Conservation (phyloP, 2,113 vertebrate genomes). For the Sinosuthora webbiana region DNA sequence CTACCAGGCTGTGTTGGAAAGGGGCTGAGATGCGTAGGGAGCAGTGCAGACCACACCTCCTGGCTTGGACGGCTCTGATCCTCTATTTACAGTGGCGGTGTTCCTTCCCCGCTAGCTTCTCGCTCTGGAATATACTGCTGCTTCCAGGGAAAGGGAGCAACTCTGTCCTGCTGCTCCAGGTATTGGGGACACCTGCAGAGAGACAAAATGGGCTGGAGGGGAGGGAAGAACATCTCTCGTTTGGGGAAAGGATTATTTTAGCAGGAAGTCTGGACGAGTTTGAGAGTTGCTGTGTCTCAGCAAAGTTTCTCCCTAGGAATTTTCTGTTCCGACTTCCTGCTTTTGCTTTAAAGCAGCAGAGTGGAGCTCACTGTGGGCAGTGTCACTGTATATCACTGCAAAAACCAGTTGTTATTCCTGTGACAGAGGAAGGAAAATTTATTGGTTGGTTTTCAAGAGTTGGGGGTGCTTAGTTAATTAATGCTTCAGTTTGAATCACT, state of each 20-base stretch:
- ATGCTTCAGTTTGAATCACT: neutral
- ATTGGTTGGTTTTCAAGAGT: neutral
- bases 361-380: neutral
- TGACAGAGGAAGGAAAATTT: neutral
- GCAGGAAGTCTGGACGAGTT: neutral
- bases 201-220: neutral
- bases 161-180: neutral
- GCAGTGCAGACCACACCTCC: slow-evolving; percentile 40
- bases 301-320: neutral
- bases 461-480: neutral
- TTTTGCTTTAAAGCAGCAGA: neutral
- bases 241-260: neutral
- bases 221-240: neutral
- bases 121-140: neutral
- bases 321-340: neutral
- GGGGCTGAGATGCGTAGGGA: neutral
- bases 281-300: neutral
- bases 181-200: neutral
- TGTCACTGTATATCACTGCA: neutral
- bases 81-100: neutral
- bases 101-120: neutral
- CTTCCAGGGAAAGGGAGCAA: neutral
- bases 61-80: neutral
- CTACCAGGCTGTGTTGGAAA: neutral
- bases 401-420: rapidly evolving